Conservation (phyloP, 2,797 vertebrate species). For the Enteromius unitaeniatus region DNA sequence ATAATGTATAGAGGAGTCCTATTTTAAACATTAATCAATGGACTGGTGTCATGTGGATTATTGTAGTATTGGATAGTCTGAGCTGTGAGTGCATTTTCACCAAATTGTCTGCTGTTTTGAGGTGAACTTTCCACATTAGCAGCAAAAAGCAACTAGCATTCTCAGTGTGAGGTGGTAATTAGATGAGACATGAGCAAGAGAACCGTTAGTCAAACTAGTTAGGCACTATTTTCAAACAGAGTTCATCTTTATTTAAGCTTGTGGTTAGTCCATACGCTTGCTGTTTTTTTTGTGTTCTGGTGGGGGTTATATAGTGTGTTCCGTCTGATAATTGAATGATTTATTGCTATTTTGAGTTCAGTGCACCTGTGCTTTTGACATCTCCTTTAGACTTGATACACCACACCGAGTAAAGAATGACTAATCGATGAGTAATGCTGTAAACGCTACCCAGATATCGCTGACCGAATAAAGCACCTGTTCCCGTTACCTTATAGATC, state of each 20-base stretch:
- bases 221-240: background rate
- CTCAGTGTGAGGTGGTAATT: background rate
- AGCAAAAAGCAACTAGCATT: background rate
- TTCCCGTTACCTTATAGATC: background rate
- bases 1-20: background rate
- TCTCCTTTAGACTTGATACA: background rate
- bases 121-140: background rate
- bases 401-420: background rate
- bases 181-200: background rate
- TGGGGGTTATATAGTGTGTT: too few relatives aligned
- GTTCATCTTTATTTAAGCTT: background rate
- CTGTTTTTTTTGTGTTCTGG: background rate
- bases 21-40: background rate
- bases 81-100: too few relatives aligned
- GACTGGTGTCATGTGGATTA: background rate
- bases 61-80: background rate
- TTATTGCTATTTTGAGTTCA: background rate
- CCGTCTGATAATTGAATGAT: background rate
- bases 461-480: background rate
- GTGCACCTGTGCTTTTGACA: conserved; percentile 4
- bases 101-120: too few relatives aligned
- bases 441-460: background rate
- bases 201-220: background rate
- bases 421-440: background rate
- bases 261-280: background rate